These are phyloP conservation scores for Cottus gobio DNA, from an alignment of 2,113 vertebrate species.

Conservation along the genomic window DNA sequence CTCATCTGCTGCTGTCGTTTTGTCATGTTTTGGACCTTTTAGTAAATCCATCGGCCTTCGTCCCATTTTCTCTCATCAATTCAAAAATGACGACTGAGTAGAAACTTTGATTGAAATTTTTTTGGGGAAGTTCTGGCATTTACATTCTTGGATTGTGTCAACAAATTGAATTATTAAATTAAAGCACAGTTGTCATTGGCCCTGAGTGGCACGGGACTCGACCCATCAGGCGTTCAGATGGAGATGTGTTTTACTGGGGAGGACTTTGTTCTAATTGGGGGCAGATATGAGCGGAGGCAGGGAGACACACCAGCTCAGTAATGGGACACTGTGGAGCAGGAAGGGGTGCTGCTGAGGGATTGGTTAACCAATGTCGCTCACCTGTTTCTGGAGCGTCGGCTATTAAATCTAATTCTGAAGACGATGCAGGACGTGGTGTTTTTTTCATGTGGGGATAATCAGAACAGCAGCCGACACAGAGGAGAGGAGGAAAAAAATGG, in stretches of 20 bases:
- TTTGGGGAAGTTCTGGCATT: not conserved
- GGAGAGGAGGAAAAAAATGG: no score
- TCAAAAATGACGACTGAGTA: not conserved
- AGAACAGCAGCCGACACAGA: conserved; percentile 50
- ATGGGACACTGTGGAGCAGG: conserved; percentile 19
- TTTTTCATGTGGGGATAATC: conserved; percentile 59
- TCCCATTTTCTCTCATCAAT: not conserved
- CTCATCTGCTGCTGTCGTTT: not conserved
- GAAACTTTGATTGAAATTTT: not conserved
- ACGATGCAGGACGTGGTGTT: conserved; percentile 54
- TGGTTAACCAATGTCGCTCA: conserved; percentile 58
- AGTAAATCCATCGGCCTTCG: not conserved
- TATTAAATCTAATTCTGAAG: conserved; percentile 65
- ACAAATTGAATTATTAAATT: not conserved
- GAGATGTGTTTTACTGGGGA: conserved; percentile 25
- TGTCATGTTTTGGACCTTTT: not conserved
- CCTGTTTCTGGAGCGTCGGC: conserved; percentile 67
- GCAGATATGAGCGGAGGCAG: conserved; percentile 1
- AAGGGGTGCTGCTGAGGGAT: conserved; percentile 4
- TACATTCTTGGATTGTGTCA: not conserved
- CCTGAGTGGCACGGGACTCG: not conserved
- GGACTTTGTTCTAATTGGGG: conserved; percentile 5
- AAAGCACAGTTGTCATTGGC: not conserved
- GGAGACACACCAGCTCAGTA: not conserved
- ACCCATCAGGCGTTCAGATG: conserved; percentile 2